phyloP scores from a whole-genome alignment of 92 coral and sea anemone species.

The Parazoanthus darwini region DNA sequence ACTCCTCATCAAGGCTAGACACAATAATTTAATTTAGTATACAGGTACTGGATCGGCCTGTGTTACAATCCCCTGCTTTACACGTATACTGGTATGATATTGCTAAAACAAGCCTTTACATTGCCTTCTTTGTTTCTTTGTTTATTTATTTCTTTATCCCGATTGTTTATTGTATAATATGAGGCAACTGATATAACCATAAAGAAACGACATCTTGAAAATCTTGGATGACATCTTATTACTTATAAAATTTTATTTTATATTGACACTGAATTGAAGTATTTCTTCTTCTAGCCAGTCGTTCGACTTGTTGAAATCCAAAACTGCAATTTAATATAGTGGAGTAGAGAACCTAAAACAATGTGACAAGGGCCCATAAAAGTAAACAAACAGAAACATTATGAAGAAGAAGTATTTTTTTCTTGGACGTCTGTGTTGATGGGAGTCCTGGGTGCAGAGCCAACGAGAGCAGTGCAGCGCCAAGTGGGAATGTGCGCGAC shows the following conservation, averaged over 20 bases:
- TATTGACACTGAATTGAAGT: not conserved
- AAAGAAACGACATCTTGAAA: not conserved
- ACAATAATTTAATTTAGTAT: too few species aligned
- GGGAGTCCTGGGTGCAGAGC: constrained; percentile 26
- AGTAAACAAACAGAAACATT: not conserved
- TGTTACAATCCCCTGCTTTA: too few species aligned
- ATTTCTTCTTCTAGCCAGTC: too few species aligned
- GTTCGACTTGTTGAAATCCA: not conserved
- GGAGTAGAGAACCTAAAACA: not conserved
- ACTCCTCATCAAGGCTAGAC: too few species aligned
- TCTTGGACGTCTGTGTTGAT: not conserved
- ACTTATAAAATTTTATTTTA: too few species aligned
- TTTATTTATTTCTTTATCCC: too few species aligned
- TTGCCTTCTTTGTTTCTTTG: too few species aligned
- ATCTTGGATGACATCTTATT: too few species aligned
- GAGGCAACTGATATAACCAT: not conserved
- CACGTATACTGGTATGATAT: too few species aligned
- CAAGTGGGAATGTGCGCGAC: constrained; percentile 64
- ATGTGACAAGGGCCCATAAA: not conserved
- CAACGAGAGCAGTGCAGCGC: constrained; percentile 52
- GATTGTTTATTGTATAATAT: not conserved
- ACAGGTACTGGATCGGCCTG: too few species aligned
- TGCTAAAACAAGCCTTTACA: too few species aligned
- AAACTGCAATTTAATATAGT: too few species aligned
- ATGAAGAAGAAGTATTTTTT: not conserved